Evolutionary conservation across 1,140 invertebrate genomes (phyloP).

Genomic region (Calosoma granatense): DNA sequence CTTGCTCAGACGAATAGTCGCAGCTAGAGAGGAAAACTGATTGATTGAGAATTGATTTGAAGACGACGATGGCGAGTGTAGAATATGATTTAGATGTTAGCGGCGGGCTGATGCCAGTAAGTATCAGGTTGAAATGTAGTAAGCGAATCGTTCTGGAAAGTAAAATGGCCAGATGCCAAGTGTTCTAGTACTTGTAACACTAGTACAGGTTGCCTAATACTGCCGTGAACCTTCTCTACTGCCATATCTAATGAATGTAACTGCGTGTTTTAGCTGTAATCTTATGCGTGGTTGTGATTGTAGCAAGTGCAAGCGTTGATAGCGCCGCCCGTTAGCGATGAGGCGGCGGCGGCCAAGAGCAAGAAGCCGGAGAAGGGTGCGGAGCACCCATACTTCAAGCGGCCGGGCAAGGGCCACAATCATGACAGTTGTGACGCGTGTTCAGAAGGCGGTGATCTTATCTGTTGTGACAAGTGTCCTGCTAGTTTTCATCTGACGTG

Average conservation of each 20-base stretch:
- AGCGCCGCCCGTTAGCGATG: constrained; percentile 71
- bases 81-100: constrained; percentile 52
- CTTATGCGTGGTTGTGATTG: too few relatives aligned
- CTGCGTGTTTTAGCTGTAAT: too few relatives aligned
- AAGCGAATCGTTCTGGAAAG: too few relatives aligned
- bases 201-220: not conserved
- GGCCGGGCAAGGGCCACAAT: constrained; percentile 83
- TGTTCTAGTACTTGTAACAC: not conserved
- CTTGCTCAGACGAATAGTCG: too few relatives aligned
- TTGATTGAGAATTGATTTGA: too few relatives aligned
- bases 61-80: constrained; percentile 37
- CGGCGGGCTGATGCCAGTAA: constrained; percentile 58
- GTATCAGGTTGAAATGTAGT: too few relatives aligned
- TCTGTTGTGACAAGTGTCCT: constrained; percentile 91
- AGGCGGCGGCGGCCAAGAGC: constrained; percentile 45
- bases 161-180: not conserved
- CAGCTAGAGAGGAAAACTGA: too few relatives aligned
- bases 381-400: constrained; percentile 72
- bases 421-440: constrained; percentile 88
- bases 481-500: constrained; percentile 90
- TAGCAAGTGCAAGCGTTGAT: constrained; percentile 83
- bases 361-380: constrained; percentile 51
- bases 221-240: too few relatives aligned
- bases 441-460: constrained; percentile 85
- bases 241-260: not conserved